Conservation (phyloP, 2,113 vertebrate species). For the human (Homo sapiens) region GRCh38 chr3:12176501-12177000, state of each 20-base stretch:
- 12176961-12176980: neutral
- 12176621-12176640: neutral
- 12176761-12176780: neutral
- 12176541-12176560: neutral
- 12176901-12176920: neutral
- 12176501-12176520: neutral
- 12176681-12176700: neutral
- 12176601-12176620: neutral
- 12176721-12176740: neutral
- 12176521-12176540: neutral
- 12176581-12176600: neutral
- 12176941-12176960: neutral
- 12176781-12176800: neutral
- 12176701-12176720: neutral
- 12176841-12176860: neutral
- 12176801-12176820: neutral
- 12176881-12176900: neutral
- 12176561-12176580: neutral
- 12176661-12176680: neutral
- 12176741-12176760: neutral
- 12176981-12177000: neutral
- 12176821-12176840: constrained; percentile 27
- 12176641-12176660: neutral
- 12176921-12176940: neutral
- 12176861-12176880: neutral